Evolutionary conservation across 2,888 invertebrate genomes (phyloP).

Genomic region (Cetonia aurata): DNA sequence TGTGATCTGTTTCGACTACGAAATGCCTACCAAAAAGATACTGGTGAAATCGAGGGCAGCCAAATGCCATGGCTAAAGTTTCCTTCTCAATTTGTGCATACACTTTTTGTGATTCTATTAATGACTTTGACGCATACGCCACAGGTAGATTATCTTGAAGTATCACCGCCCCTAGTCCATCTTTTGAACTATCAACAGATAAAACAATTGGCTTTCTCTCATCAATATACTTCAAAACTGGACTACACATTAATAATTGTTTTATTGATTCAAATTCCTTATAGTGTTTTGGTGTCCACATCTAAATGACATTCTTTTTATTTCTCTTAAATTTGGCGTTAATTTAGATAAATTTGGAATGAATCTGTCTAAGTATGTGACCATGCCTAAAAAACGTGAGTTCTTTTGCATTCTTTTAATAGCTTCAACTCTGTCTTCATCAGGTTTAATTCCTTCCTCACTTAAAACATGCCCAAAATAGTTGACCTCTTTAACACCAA

Average conservation of each 20-base stretch:
- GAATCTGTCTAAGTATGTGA: too few species aligned
- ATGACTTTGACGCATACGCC: slow-evolving; percentile 54
- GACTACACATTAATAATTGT: background rate
- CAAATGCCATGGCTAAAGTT: slow-evolving; percentile 49
- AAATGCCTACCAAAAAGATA: slow-evolving; percentile 52
- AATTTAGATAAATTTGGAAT: too few species aligned
- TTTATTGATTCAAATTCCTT: too few species aligned
- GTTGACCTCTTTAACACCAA: too few species aligned
- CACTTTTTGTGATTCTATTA: slow-evolving; percentile 52
- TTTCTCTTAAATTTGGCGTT: too few species aligned
- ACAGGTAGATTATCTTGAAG: slow-evolving; percentile 55
- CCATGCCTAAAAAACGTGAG: too few species aligned
- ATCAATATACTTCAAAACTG: slow-evolving; percentile 25
- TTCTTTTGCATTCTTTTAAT: too few species aligned
- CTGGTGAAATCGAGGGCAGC: slow-evolving; percentile 50
- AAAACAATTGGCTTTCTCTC: slow-evolving; percentile 37
- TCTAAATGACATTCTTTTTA: too few species aligned
- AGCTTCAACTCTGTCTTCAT: too few species aligned
- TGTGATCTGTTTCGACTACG: slow-evolving; percentile 56
- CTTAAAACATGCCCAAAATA: too few species aligned
- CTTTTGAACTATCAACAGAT: slow-evolving; percentile 49
- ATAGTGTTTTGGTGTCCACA: too few species aligned
- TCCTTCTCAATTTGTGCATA: slow-evolving; percentile 57
- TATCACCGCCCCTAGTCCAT: slow-evolving; percentile 50
- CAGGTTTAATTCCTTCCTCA: too few species aligned